A percentile compares a stretch with the other conserved stretches of the same genome.
These are phyloP conservation scores for Hippocampus barbouri DNA, from an alignment of 2,113 vertebrate genomes.

Conservation along the genomic window DNA sequence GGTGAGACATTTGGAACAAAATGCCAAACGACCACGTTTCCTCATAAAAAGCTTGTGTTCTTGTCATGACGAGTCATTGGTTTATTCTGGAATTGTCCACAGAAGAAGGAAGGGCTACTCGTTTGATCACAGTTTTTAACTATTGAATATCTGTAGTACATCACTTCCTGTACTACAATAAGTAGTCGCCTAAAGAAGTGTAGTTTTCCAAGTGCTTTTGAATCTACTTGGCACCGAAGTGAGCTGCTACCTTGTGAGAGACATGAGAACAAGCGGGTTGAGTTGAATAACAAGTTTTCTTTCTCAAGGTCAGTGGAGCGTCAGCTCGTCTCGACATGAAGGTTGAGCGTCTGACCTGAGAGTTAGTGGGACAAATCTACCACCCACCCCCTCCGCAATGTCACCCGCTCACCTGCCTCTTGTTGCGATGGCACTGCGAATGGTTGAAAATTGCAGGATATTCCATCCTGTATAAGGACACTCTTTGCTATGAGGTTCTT, in stretches of 20 bases:
- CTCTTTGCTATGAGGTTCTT: not conserved
- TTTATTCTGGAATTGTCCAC: no score
- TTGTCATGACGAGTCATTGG: no score
- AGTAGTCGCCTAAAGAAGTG: not conserved
- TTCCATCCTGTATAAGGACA: not conserved
- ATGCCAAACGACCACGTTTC: no score
- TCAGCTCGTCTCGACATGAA: constrained; percentile 75
- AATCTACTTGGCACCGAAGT: constrained; percentile 82
- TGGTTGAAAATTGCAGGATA: not conserved
- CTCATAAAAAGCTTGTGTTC: no score
- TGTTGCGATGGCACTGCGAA: constrained; percentile 70
- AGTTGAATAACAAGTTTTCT: constrained; percentile 93
- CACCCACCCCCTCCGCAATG: constrained; percentile 55
- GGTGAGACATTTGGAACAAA: no score
- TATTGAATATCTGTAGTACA: not conserved
- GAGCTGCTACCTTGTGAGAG: constrained; percentile 74
- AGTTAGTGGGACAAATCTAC: constrained; percentile 93
- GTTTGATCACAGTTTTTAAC: no score
- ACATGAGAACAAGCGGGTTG: constrained; percentile 78
- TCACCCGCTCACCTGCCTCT: constrained; percentile 83
- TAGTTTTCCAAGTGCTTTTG: not conserved
- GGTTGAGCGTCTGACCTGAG: constrained; percentile 80
- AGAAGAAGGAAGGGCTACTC: no score
- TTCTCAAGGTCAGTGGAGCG: constrained; percentile 83
- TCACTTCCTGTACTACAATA: not conserved